Conservation (phyloP, 2,113 vertebrate species). For the Hylia prasina region DNA sequence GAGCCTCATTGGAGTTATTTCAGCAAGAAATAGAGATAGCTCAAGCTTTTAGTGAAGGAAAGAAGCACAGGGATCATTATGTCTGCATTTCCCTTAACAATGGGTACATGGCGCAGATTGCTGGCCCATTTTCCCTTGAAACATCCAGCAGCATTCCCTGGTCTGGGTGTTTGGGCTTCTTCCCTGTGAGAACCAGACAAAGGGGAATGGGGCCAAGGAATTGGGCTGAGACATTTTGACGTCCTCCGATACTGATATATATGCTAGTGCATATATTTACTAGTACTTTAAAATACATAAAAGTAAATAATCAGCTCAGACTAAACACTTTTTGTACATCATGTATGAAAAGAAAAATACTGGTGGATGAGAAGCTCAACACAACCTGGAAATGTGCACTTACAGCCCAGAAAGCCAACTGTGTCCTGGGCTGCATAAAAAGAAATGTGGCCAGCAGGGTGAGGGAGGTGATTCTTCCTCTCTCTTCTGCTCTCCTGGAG, state of each 20-base stretch:
- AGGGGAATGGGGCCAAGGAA: neutral
- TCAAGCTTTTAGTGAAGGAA: neutral
- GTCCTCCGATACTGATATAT: neutral
- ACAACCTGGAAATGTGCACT: neutral
- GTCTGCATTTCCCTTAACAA: neutral
- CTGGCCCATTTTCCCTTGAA: neutral
- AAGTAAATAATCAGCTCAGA: neutral
- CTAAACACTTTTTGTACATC: rapidly evolving
- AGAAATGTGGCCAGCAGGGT: neutral
- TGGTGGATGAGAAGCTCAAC: neutral
- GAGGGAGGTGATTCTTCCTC: neutral
- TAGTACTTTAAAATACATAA: neutral
- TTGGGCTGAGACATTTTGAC: neutral
- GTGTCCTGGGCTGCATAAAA: neutral
- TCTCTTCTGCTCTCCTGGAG: neutral
- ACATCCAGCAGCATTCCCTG: neutral
- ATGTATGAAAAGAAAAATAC: neutral
- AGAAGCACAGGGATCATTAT: neutral
- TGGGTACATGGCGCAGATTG: neutral
- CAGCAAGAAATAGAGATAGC: neutral
- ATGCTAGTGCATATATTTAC: neutral
- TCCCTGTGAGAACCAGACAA: neutral
- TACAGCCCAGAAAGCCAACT: neutral
- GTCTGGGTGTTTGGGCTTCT: neutral
- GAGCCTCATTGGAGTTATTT: neutral